A percentile compares a stretch with the other conserved stretches of the same genome.
Evolutionary conservation across 2,113 vertebrate genomes (phyloP).

Genomic region (Colinus virginianus): DNA sequence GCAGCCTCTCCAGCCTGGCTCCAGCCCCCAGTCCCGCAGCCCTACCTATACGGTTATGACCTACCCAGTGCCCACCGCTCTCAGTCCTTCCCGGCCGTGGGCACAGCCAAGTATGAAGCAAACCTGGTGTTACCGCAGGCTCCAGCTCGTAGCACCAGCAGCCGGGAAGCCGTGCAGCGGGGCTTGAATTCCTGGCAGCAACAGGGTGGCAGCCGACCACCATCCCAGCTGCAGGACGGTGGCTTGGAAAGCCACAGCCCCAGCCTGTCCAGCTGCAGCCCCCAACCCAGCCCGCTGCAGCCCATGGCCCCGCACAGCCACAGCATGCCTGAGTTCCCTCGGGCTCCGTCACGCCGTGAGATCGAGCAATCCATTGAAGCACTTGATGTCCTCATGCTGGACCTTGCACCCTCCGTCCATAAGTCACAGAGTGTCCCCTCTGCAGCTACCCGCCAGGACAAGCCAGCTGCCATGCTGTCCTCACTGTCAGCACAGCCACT

Average conservation of each 20-base stretch:
- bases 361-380: conserved; percentile 96
- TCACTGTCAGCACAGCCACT: conserved; percentile 83
- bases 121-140: conserved; percentile 79
- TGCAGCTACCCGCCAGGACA: conserved; percentile 67
- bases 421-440: conserved; percentile 89
- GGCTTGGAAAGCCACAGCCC: conserved; percentile 62
- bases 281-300: conserved; percentile 76
- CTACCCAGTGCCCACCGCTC: conserved; percentile 84
- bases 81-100: conserved; percentile 85
- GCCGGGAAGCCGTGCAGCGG: conserved; percentile 94
- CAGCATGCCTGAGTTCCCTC: conserved; percentile 90
- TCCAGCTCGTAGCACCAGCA: conserved; percentile 91
- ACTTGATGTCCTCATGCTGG: conserved; percentile 94
- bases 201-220: conserved; percentile 80
- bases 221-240: conserved; percentile 76
- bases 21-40: conserved; percentile 64
- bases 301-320: conserved; percentile 77
- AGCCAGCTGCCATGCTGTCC: conserved; percentile 74
- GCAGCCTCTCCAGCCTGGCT: conserved; percentile 63
- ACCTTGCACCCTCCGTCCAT: conserved; percentile 85
- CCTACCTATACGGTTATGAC: conserved; percentile 72
- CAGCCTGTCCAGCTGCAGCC: conserved; percentile 60
- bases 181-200: conserved; percentile 95
- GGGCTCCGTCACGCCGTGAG: conserved; percentile 89
- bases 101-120: conserved; percentile 23